These are phyloP conservation scores for Condylostylus longicornis DNA, from an alignment of 1,140 invertebrate species.

Conservation along the genomic window DNA sequence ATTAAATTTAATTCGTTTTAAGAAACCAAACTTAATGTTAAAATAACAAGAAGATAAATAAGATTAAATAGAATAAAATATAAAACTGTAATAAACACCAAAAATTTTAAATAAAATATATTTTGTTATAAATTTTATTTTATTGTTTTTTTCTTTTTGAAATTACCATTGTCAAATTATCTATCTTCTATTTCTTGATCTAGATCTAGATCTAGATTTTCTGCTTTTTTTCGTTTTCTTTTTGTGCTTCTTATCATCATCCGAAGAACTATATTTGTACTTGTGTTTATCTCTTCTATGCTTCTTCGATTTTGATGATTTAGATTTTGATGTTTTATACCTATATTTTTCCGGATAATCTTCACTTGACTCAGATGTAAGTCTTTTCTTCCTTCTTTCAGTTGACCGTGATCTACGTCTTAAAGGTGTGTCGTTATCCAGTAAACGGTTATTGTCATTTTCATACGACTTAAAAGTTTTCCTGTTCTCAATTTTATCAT, in stretches of 20 bases:
- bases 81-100: too few species aligned
- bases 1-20: too few species aligned
- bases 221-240: conserved; percentile 30
- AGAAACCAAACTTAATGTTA: too few species aligned
- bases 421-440: too few species aligned
- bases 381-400: conserved; percentile 15
- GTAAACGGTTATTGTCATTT: too few species aligned
- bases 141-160: too few species aligned
- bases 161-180: too few species aligned
- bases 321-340: conserved; percentile 12
- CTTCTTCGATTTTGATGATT: conserved; percentile 19
- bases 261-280: conserved; percentile 3
- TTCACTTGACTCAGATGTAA: not conserved
- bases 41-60: too few species aligned
- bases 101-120: too few species aligned
- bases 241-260: conserved; percentile 19
- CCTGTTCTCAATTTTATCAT: not conserved
- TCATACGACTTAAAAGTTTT: not conserved
- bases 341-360: not conserved
- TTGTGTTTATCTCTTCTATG: conserved; percentile 10
- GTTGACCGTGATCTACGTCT: not conserved
- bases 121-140: too few species aligned
- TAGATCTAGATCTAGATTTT: conserved; percentile 22
- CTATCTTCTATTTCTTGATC: conserved; percentile 14
- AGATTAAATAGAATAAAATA: too few species aligned